phyloP scores from a whole-genome alignment of 2,888 invertebrate species.

The Orchestes rusci region DNA sequence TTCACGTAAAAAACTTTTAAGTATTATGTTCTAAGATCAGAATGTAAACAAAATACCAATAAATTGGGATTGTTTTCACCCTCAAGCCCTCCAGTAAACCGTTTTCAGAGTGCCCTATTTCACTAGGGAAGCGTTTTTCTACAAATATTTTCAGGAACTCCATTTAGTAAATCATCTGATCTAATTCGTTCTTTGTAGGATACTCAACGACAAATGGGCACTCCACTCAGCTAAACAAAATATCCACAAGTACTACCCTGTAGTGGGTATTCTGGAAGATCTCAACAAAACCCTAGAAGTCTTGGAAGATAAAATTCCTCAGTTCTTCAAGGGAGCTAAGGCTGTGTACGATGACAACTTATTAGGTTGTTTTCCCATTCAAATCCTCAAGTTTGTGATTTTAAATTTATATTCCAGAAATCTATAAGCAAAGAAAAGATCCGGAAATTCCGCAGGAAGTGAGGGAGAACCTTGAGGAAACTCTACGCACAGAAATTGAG shows the following conservation, averaged over 20 bases:
- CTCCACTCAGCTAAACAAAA: constrained; percentile 49
- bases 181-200: no score
- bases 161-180: no score
- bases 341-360: constrained; percentile 46
- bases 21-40: no score
- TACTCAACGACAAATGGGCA: constrained; percentile 50
- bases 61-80: no score
- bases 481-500: constrained; percentile 48
- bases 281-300: constrained; percentile 50
- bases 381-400: not conserved
- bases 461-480: constrained; percentile 35
- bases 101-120: constrained; percentile 1
- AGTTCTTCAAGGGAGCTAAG: constrained; percentile 51
- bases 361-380: constrained; percentile 41
- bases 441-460: constrained; percentile 23
- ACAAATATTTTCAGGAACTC: no score
- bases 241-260: constrained; percentile 51
- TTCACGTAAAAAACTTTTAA: no score
- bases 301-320: constrained; percentile 48
- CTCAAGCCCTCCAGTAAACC: not conserved
- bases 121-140: constrained; percentile 3
- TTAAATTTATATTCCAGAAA: constrained; percentile 24
- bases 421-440: constrained; percentile 26
- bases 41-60: no score
- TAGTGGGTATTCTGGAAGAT: constrained; percentile 54